phyloP scores from a whole-genome alignment of 1,140 invertebrate species.

The Dreissena rostriformis region DNA sequence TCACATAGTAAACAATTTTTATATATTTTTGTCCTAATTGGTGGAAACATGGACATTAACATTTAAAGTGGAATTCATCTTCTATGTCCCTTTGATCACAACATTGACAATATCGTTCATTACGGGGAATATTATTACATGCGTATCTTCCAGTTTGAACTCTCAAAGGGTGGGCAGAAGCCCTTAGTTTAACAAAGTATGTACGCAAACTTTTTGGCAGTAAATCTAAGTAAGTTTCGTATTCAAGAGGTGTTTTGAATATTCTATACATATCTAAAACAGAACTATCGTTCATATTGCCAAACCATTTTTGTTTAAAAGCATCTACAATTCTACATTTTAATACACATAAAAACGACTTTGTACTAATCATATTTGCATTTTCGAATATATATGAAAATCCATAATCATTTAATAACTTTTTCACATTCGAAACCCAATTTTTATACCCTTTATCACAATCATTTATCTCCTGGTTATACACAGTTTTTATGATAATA shows the following conservation, averaged over 20 bases:
- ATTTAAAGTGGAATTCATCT: too few species aligned
- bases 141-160: too few species aligned
- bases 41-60: too few species aligned
- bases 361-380: not conserved
- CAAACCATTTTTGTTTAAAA: slow-evolving; percentile 28
- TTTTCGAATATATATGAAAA: slow-evolving; percentile 18
- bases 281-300: slow-evolving; percentile 1
- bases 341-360: not conserved
- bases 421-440: slow-evolving; percentile 23
- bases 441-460: slow-evolving; percentile 22
- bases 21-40: too few species aligned
- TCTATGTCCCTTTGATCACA: too few species aligned
- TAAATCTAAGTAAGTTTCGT: slow-evolving; percentile 26
- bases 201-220: slow-evolving; percentile 1
- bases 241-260: slow-evolving; percentile 3
- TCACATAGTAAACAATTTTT: too few species aligned
- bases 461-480: slow-evolving; percentile 1
- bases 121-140: too few species aligned
- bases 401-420: slow-evolving; percentile 22
- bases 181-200: slow-evolving; percentile 11
- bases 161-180: slow-evolving; percentile 27
- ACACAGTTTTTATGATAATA: slow-evolving; percentile 28
- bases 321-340: slow-evolving; percentile 26
- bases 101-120: too few species aligned
- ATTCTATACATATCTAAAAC: slow-evolving; percentile 22